Percentiles rank a stretch among this genome's conserved stretches.
Conservation (phyloP, 2,113 vertebrate species). For the Calidris pugnax region DNA sequence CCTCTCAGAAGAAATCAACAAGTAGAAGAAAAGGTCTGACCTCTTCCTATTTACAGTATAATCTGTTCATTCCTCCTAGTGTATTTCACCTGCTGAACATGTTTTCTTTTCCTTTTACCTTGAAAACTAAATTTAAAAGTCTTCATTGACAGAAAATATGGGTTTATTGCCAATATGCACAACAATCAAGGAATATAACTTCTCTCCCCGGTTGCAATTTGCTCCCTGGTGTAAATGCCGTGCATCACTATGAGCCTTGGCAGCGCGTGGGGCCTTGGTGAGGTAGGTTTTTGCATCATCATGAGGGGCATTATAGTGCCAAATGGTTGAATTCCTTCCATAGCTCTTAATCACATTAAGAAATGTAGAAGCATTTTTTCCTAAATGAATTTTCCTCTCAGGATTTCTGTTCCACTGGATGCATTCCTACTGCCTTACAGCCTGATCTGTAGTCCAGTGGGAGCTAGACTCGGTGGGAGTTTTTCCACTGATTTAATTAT, state of each 20-base stretch:
- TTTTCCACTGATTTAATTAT: slow-evolving; percentile 13
- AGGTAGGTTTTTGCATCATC: background rate
- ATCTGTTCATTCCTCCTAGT: background rate
- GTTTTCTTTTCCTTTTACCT: background rate
- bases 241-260: background rate
- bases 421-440: background rate
- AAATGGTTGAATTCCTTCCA: background rate
- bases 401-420: background rate
- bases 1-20: background rate
- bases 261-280: background rate
- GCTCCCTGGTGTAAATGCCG: background rate
- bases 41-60: background rate
- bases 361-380: background rate
- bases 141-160: background rate
- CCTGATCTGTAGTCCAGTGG: background rate
- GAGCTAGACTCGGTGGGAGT: background rate
- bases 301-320: fast-evolving
- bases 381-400: background rate
- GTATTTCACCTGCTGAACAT: background rate
- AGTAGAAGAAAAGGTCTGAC: background rate
- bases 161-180: background rate
- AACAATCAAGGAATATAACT: background rate
- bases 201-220: background rate
- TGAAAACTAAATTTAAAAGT: slow-evolving; percentile 3
- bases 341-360: background rate